Conservation (phyloP, 2,888 invertebrate genomes). For the Diadegma fenestrale region DNA sequence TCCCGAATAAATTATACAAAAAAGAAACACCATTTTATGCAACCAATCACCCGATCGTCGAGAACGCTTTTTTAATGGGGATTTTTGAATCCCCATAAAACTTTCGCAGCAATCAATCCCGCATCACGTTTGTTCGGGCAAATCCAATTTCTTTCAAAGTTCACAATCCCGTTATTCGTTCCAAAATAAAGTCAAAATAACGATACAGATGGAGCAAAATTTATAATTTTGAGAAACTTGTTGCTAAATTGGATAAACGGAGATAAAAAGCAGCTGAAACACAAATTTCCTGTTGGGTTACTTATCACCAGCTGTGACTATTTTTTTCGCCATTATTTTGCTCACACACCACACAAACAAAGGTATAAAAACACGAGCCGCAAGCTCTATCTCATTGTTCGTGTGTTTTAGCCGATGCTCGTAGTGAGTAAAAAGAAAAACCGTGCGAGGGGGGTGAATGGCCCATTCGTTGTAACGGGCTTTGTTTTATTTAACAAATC, state of each 20-base stretch:
- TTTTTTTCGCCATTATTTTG: constrained; percentile 25
- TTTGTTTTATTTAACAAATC: constrained; percentile 82
- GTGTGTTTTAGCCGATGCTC: constrained; percentile 46
- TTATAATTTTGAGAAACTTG: neutral
- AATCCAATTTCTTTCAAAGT: neutral
- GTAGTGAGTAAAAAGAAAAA: constrained; percentile 22
- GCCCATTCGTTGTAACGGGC: constrained; percentile 82
- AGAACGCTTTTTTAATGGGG: neutral
- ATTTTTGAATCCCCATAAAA: too few species aligned
- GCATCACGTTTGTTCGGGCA: too few species aligned
- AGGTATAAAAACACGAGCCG: constrained; percentile 55
- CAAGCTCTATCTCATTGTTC: constrained; percentile 63
- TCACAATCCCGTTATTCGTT: neutral
- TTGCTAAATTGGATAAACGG: neutral
- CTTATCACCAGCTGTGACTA: constrained; percentile 22
- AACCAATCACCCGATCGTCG: neutral
- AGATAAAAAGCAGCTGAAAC: neutral
- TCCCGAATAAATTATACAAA: constrained; percentile 2
- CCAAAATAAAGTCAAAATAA: neutral
- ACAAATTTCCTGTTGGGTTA: neutral
- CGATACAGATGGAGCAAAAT: neutral
- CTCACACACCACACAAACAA: constrained; percentile 22
- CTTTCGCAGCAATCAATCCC: too few species aligned
- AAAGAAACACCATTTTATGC: neutral
- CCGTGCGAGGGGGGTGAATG: constrained; percentile 73